phyloP scores from a whole-genome alignment of 1,140 invertebrate species.

The Platyscapa corneri region DNA sequence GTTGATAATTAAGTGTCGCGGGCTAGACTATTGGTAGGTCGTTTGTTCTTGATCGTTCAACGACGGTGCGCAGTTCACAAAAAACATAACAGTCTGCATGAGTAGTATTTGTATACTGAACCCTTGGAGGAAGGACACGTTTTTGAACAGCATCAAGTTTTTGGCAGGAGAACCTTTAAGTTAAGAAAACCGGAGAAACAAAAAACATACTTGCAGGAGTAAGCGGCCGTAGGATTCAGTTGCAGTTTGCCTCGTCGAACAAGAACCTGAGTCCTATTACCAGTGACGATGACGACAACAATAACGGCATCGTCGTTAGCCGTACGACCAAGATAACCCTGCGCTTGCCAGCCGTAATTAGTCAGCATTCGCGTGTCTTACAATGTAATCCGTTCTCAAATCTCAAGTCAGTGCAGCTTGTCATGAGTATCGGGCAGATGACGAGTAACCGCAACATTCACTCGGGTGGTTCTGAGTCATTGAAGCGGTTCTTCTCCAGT shows the following conservation, averaged over 20 bases:
- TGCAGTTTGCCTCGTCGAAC: conserved; percentile 37
- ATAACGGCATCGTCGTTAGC: conserved; percentile 50
- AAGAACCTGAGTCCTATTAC: conserved; percentile 26
- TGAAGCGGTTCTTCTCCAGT: conserved; percentile 27
- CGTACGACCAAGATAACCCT: conserved; percentile 62
- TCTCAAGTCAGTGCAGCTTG: conserved; percentile 57
- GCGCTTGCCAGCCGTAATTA: conserved; percentile 53
- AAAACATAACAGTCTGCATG: conserved; percentile 35
- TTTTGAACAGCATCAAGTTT: neutral
- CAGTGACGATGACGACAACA: conserved; percentile 14
- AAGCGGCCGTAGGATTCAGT: conserved; percentile 18
- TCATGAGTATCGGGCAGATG: conserved; percentile 53
- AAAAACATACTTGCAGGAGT: conserved; percentile 36
- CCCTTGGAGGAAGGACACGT: neutral
- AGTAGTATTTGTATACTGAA: conserved; percentile 20
- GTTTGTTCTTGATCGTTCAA: neutral
- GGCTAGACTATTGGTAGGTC: neutral
- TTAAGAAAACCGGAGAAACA: neutral
- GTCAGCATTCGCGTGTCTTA: conserved; percentile 47
- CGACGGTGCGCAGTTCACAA: neutral
- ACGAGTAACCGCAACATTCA: neutral
- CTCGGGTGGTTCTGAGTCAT: neutral
- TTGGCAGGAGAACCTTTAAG: neutral
- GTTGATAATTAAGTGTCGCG: neutral
- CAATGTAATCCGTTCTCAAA: conserved; percentile 54